Evolutionary conservation across 2,888 invertebrate genomes (phyloP).

Genomic region (Arge pagana): DNA sequence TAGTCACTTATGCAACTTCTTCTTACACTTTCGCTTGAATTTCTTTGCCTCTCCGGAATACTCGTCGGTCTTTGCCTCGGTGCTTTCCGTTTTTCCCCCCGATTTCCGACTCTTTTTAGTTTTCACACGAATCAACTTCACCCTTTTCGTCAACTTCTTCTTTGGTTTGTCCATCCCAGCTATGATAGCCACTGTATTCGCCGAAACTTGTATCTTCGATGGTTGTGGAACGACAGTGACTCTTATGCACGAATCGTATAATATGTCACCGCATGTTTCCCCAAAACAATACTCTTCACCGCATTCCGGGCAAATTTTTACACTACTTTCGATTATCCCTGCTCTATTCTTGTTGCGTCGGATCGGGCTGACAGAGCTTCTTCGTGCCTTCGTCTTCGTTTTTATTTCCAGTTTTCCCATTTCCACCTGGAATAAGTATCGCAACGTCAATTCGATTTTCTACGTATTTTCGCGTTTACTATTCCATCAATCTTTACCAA

Average conservation of each 20-base stretch:
- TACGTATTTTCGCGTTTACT: too few species aligned
- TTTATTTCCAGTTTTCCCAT: constrained; percentile 78
- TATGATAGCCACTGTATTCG: constrained; percentile 56
- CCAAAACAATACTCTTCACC: constrained; percentile 81
- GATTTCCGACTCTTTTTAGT: constrained; percentile 42
- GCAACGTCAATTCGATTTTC: too few species aligned
- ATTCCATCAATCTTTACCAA: constrained; percentile 45
- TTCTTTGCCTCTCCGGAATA: constrained; percentile 56
- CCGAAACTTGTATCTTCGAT: constrained; percentile 45
- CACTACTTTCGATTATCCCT: constrained; percentile 78
- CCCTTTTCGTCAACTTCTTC: constrained; percentile 44
- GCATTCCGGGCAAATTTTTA: constrained; percentile 77
- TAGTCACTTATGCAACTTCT: constrained; percentile 28
- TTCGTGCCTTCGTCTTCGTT: constrained; percentile 73
- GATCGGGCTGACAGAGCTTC: constrained; percentile 69
- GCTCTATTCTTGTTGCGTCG: constrained; percentile 82
- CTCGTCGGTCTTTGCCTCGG: constrained; percentile 60
- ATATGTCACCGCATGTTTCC: constrained; percentile 62
- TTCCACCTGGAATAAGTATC: constrained; percentile 63
- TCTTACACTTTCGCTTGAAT: constrained; percentile 50
- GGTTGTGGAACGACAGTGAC: constrained; percentile 50
- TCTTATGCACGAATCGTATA: constrained; percentile 64
- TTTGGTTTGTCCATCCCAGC: constrained; percentile 46
- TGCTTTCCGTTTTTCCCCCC: constrained; percentile 49
- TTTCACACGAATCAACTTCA: constrained; percentile 44